These are phyloP conservation scores for Hyppa rectilinea DNA, from an alignment of 2,888 invertebrate genomes.

Conservation along the genomic window DNA sequence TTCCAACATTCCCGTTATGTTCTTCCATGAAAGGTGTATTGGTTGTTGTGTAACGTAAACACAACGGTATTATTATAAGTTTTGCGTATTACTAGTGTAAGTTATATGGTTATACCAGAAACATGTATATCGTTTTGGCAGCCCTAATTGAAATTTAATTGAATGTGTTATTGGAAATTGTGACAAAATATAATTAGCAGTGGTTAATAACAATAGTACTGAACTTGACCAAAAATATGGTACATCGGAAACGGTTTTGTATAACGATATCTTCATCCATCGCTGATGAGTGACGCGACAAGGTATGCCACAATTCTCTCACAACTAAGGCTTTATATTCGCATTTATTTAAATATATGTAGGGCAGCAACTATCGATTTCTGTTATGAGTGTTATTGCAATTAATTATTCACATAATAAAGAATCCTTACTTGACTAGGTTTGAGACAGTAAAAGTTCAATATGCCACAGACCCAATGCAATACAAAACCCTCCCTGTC, in stretches of 20 bases:
- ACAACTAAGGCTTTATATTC: not conserved
- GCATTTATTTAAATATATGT: constrained; percentile 9
- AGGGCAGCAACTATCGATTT: not conserved
- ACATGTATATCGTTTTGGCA: constrained; percentile 87
- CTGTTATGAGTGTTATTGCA: not conserved
- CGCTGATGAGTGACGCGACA: not conserved
- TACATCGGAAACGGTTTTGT: constrained; percentile 41
- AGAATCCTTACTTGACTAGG: constrained; percentile 8
- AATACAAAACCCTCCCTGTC: constrained; percentile 11
- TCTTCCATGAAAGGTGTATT: constrained; percentile 20
- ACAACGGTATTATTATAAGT: constrained; percentile 46
- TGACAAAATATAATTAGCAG: constrained; percentile 44
- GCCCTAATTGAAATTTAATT: constrained; percentile 80
- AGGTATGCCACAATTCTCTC: constrained; percentile 10
- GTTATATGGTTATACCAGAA: constrained; percentile 70
- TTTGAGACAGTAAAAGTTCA: constrained; percentile 1
- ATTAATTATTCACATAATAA: not conserved
- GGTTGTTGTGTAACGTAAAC: constrained; percentile 36
- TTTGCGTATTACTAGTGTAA: constrained; percentile 50
- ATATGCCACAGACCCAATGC: constrained; percentile 9
- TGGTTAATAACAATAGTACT: constrained; percentile 45
- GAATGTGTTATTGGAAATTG: constrained; percentile 60
- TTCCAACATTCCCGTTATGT: constrained; percentile 11
- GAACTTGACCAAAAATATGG: constrained; percentile 55
- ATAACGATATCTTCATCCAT: constrained; percentile 6